A percentile compares a stretch with the other conserved stretches of the same genome.
Evolutionary conservation across 1,140 invertebrate genomes (phyloP).

Genomic region (Ruditapes philippinarum): DNA sequence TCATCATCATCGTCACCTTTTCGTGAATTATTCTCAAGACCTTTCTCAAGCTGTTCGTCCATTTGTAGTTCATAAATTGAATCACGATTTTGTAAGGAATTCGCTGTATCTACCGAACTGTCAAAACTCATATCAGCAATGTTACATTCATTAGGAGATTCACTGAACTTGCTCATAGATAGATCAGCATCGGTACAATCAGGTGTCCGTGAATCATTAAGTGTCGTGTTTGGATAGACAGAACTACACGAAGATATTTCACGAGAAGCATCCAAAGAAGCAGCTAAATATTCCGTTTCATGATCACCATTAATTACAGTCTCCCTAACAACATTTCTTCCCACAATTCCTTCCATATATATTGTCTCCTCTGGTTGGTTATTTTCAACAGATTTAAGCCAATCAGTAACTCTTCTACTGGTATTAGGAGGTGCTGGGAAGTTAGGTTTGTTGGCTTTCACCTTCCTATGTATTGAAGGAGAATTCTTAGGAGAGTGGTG

Average conservation of each 20-base stretch:
- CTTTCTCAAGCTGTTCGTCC: conserved; percentile 82
- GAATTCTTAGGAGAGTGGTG: conserved; percentile 75
- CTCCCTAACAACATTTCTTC: conserved; percentile 63
- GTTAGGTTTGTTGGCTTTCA: conserved; percentile 67
- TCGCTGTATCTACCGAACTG: conserved; percentile 78
- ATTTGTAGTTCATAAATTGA: conserved; percentile 85
- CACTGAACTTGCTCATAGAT: conserved; percentile 9
- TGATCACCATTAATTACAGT: conserved; percentile 75
- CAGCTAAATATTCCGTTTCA: conserved; percentile 73
- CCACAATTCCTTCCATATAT: conserved; percentile 62
- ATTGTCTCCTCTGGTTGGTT: conserved; percentile 51
- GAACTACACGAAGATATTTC: conserved; percentile 68
- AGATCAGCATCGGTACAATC: conserved; percentile 48
- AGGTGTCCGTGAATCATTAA: conserved; percentile 50
- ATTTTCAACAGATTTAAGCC: conserved; percentile 81
- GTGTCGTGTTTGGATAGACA: conserved; percentile 45
- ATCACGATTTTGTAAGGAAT: conserved; percentile 74
- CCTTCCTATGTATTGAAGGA: conserved; percentile 71
- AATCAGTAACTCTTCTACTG: conserved; percentile 82
- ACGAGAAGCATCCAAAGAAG: conserved; percentile 63
- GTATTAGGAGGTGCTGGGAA: conserved; percentile 74
- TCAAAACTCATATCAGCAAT: conserved; percentile 79
- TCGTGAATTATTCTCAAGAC: conserved; percentile 63
- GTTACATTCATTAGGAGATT: conserved; percentile 64
- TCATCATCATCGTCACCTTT: conserved; percentile 79